Base-by-base conservation (phyloP, 2,113 vertebrate species). In the Podilymbus podiceps region DNA sequence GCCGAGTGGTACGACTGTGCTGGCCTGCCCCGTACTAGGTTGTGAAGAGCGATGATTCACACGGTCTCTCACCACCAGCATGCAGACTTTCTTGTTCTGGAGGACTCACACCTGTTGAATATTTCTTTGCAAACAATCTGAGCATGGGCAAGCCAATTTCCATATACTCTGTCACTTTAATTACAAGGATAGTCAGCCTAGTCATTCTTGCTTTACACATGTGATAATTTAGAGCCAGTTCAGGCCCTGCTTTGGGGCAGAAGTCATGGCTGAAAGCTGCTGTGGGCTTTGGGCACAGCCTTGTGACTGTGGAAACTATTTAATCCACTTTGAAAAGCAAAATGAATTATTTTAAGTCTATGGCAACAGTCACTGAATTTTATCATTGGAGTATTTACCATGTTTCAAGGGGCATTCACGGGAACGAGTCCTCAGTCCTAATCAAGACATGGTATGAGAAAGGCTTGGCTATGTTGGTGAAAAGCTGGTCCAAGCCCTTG, bases 1-100 rank as follows among this genome's bases (percentile, higher is more conserved):
- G 47, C 52, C 58, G 80, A 80, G 73, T 21, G 28, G 40, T 6
- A 68, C 40, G 40, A 62, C 40, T 49, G 42, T 67, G 52, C 53
- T 38, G 30, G 21, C 40, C 50, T 85, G 58, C 27, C 33, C 22
- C 2, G 7, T 4, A 40, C n/a, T 8, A 5, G 60, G 23, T 11
- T 88, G 49, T 46, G 53, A 82, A 53, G 53, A 44, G 35, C 1
- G 3, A 28, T 95, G 89, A 96, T 42, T 92, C 88, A 85, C n/a
- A 17, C 2, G 8, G 30, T 68, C 12, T 92, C 73, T 97, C 73
- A 47, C n/a, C 76, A 60, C 40, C 74, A 86, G 95, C 46, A 97
- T 92, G 95, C 46, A 64, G 95, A 91, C 16, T 91, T 96, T 96
- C 97, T 88, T 62, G 97, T 96, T 97, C 60, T 92, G 67, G 63